phyloP scores from a whole-genome alignment of 2,797 vertebrate species.

The Gymnopithys bicolor region DNA sequence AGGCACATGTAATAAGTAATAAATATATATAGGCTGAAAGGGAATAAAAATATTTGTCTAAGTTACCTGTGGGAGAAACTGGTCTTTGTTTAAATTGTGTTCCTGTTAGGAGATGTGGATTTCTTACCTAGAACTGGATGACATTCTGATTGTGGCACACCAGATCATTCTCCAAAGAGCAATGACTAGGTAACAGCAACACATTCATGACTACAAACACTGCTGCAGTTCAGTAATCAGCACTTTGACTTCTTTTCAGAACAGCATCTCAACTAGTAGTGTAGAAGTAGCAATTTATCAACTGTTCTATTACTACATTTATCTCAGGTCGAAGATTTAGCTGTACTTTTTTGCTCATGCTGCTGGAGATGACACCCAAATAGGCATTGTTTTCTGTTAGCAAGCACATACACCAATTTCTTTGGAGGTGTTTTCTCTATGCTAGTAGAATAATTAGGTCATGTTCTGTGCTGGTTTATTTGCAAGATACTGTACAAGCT shows the following conservation, averaged over 20 bases:
- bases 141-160: background rate
- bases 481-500: background rate
- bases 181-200: fast-evolving
- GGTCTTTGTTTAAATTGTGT: constrained; percentile 26
- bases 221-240: background rate
- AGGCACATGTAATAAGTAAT: constrained; percentile 36
- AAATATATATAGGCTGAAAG: constrained; percentile 43
- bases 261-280: background rate
- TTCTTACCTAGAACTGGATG: background rate
- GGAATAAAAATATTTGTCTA: constrained; percentile 40
- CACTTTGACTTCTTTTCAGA: background rate
- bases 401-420: background rate
- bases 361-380: background rate
- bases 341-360: background rate
- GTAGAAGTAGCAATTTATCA: background rate
- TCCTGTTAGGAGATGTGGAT: background rate
- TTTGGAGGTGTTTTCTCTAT: background rate
- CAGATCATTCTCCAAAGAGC: background rate
- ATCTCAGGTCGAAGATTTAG: background rate
- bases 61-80: constrained; percentile 44
- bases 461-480: background rate
- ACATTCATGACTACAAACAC: background rate
- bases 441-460: background rate
- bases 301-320: background rate
- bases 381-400: background rate